phyloP scores from a whole-genome alignment of 2,113 vertebrate species.

The Boulengerochromis microlepis region DNA sequence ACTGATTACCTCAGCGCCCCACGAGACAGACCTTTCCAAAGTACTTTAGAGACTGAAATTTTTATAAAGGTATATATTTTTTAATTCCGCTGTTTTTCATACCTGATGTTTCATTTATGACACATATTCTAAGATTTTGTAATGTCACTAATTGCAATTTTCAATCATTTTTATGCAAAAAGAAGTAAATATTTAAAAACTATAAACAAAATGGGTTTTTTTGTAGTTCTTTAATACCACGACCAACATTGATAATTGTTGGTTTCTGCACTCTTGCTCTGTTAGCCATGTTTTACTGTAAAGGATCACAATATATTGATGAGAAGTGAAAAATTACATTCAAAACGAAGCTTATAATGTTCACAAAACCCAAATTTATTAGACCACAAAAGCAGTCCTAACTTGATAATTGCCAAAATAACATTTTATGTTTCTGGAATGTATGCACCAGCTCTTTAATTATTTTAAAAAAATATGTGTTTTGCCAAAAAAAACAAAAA shows the following conservation, averaged over 20 bases:
- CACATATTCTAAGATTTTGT: not conserved
- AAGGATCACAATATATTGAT: not conserved
- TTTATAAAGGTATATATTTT: not conserved
- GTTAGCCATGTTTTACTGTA: not conserved
- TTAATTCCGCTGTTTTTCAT: not conserved
- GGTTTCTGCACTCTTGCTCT: not conserved
- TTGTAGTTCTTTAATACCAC: not conserved
- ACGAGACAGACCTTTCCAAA: not conserved
- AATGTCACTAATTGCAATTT: not conserved
- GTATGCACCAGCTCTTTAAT: not conserved
- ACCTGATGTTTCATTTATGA: not conserved
- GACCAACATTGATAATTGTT: not conserved
- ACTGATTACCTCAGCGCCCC: not conserved
- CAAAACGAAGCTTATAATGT: not conserved
- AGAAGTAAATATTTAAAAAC: not conserved
- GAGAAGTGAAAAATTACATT: not conserved
- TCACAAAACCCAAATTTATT: not conserved
- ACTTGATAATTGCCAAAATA: not conserved
- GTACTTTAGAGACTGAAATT: not conserved
- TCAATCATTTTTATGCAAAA: not conserved
- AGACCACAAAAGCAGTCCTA: not conserved
- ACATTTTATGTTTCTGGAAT: not conserved
- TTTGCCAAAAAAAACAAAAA: not conserved
- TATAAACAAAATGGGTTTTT: fast-evolving
- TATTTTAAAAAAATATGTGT: not conserved